Base-by-base conservation (phyloP, 2,113 vertebrate species). In the Larimichthys crocea region DNA sequence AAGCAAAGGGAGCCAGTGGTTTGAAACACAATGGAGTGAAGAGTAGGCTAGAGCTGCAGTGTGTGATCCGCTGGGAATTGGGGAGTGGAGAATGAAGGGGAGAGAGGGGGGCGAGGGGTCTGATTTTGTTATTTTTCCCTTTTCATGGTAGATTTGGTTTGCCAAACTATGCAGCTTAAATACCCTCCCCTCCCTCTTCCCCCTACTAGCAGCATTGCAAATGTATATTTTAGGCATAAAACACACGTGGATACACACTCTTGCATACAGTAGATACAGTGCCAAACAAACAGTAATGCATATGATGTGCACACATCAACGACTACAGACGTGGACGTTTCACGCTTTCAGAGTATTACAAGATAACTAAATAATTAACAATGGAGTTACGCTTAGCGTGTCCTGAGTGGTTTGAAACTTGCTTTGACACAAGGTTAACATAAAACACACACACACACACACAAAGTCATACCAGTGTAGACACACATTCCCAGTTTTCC, bases 61-160 rank as follows among this genome's bases (percentile, higher is more conserved):
- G 62, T 80, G 72, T 83, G 85, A 90, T 89, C 88, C 59, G 20
- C 66, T 40, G 76, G 86, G 89, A 89, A 77, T 70, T 76, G 65
- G 57, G 73, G 63, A 77, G 74, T 62, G 70, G 73, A 56, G 71
- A 72, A 74, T 59, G 31, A 52, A 61, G 29, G 59, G 1, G 40
- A 50, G 35, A 10, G 29, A 20, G 10, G 3, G 16, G 20, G 22
- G 26, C 7, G 26, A 71, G 79, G 77, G 78, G 84, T 71, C 74
- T 80, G 65, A 88, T 90, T 87, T 86, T 81, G 80, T 89, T 91
- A 84, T 92, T 93, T 93, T 85, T 89, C 83, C 86, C 77, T 90
- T 40, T 92, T 92, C 87, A 90, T 91, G 88, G 91, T 92, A 88
- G 88, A 88, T 91, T 93, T 93, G 79, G 85, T 88, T 88, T 89